Base-by-base conservation (phyloP, 1,140 invertebrate species). In the Platyura marginata region DNA sequence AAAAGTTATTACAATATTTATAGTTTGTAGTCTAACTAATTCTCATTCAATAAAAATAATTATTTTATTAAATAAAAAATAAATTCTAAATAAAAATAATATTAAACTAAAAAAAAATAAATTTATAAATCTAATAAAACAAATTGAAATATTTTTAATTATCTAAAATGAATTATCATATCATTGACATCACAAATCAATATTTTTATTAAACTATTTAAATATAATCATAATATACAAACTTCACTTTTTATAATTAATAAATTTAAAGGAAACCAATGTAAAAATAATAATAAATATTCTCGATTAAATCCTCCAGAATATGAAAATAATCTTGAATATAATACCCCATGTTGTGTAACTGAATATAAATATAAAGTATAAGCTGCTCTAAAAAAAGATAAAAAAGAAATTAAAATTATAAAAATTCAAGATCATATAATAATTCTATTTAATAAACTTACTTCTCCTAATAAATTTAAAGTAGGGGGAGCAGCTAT, bases 251-350 rank as follows among this genome's bases (percentile, higher is more conserved):
- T 64, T 56, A 70, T 52, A 66, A 70, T 48, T 47, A 71, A 48
- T 41, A 70, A 47, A 67, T 67, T 67, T 61, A 72, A 61, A 51
- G 70, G 65, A 46, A 70, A 50, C 57, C 54, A 68, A 69, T 75
- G 70, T 54, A 71, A 59, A 48, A 70, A 47, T 61, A 72, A 62
- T 54, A 70, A 55, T 61, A 71, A 63, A 70, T 61, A 74, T 55
- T 75, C 71, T 29, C 57, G 59, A 55, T 60, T 50, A 50, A 51
- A 44, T 45, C 58, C 59, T 23, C 37, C 50, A 53, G 48, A 56
- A 62, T 59, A 63, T 48, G 45, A 56, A 61, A 52, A 61, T 42
- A 61, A 39, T 16, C 59, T 51, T 46, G 52, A 56, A 64, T 56
- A 62, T 54, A 54, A 53, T 42, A 53, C 54, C 1, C 71, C 70